These are phyloP conservation scores for Camponotus fellah DNA, from an alignment of 2,888 invertebrate genomes.

Conservation along the genomic window DNA sequence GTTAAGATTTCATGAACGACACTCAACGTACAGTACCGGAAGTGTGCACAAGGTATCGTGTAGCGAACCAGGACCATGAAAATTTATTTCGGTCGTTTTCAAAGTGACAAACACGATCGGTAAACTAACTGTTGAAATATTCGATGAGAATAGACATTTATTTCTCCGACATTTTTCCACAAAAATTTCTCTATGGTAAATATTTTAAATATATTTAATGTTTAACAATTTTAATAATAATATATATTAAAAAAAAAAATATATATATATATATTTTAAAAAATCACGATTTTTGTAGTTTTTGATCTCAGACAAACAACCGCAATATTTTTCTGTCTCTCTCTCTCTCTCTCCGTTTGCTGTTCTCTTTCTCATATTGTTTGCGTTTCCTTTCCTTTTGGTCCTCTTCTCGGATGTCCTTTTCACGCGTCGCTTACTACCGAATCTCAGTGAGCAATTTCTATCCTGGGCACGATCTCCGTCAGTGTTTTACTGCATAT, in stretches of 20 bases:
- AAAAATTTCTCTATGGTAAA: neutral
- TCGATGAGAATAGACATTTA: neutral
- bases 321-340: neutral
- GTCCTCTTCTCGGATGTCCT: conserved; percentile 37
- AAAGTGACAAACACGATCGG: conserved; percentile 12
- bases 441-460: conserved; percentile 69
- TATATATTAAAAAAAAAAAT: too few species aligned
- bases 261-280: neutral
- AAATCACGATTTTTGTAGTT: conserved; percentile 15
- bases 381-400: conserved; percentile 35
- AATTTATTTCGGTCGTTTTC: conserved; percentile 21
- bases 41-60: neutral
- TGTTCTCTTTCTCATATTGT: neutral
- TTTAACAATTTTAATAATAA: neutral
- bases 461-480: conserved; percentile 51
- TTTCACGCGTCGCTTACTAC: conserved; percentile 53
- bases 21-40: conserved; percentile 2
- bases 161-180: neutral
- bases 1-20: conserved; percentile 53
- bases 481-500: conserved; percentile 55
- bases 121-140: neutral
- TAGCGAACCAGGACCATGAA: conserved; percentile 23
- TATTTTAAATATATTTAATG: neutral
- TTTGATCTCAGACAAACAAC: neutral
- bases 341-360: neutral